Evolutionary conservation across 2,888 invertebrate genomes (phyloP), one percentile per base, ranked within the genome.

Genomic region (Melitaea athalia): DNA sequence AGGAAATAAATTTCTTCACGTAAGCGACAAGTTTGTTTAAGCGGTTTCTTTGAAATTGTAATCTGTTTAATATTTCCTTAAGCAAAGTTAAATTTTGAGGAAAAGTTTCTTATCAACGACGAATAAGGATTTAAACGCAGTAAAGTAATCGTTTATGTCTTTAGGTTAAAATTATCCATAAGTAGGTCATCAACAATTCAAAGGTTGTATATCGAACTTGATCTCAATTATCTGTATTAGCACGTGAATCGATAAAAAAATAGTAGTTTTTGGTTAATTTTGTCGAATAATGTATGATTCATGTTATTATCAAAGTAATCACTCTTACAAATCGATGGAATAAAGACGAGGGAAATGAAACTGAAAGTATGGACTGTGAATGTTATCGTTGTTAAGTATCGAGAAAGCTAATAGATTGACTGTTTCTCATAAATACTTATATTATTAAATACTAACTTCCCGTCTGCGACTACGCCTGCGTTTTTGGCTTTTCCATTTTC

Each of bases 131-230:
- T 78, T 78, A 76, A 79, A 79, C 77, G 76, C 74, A 68, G 79
- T 78, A 77, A 78, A 81, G 78, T 78, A 79, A 78, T 79, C 79
- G 76, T 64, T 75, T 72, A 68, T 83, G 82, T 80, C 83, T 1
- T 33, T 33, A 11, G 4, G 38, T 57, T n/a, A 38, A 57, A 42
- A 5, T 38, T 55, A 55, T 33, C 57, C 38, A 57, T 57, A 57
- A 57, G 38, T 42, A 6, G 33, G 33, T 8, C n/a, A 38, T 42
- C 42, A 57, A 57, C 15, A 57, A 38, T 42, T 38, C 15, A 6
- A 55, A 14, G n/a, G 53, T 55, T 33, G 33, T 14, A 12, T 53
- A 6, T 31, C 12, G 31, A 55, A 55, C 31, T n/a, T 55, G 57
- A n/a, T 31, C 50, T 59, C 50, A 64, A 59, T 52, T 62, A 50